Base-by-base conservation (phyloP, 2,888 invertebrate species). In the Julus scandinavius region DNA sequence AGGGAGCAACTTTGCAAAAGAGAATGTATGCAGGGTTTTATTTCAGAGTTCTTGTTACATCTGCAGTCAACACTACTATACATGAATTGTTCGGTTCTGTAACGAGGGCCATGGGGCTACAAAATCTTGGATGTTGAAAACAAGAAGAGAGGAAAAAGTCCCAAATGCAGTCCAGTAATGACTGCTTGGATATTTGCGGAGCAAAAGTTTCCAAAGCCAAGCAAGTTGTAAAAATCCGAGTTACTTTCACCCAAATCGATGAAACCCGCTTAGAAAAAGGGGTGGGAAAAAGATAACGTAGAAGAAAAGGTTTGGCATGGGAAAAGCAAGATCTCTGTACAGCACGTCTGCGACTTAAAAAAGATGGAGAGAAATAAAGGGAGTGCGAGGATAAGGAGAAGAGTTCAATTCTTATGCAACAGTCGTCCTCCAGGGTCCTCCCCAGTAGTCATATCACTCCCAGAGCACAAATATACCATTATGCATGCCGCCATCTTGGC, bases 371-470 rank as follows among this genome's bases (percentile, higher is more conserved):
- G 54, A 54, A 54, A 54, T 54, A 54, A 54, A 54, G 72, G 72
- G 72, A 9, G 4, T 29, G 11, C 11, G 38, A 38, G 15, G 54
- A 54, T 9, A 63, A 80, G 38, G 80, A 80, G 38, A 80, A 40
- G 54, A 13, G 80, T 80, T 80, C 80, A 80, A 80, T 80, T 80
- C 80, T 80, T 80, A 80, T 80, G 80, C 80, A 80, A 80, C 38
- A 38, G 80, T 80, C 80, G 38, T 80, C 38, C 80, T 80, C 80
- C 38, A 80, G 80, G 80, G 80, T 38, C 80, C 80, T 38, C 80
- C 80, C 29, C 0, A 45, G 80, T 80, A 80, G 80, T 80, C 80
- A 80, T 80, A 80, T 40, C 38, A 80, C 80, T 80, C 80, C 80
- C 80, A 80, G 15, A 80, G 80, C 80, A 80, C 80, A 80, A 80